phyloP scores from a whole-genome alignment of 2,113 vertebrate species.

The Chrysochloris asiatica region DNA sequence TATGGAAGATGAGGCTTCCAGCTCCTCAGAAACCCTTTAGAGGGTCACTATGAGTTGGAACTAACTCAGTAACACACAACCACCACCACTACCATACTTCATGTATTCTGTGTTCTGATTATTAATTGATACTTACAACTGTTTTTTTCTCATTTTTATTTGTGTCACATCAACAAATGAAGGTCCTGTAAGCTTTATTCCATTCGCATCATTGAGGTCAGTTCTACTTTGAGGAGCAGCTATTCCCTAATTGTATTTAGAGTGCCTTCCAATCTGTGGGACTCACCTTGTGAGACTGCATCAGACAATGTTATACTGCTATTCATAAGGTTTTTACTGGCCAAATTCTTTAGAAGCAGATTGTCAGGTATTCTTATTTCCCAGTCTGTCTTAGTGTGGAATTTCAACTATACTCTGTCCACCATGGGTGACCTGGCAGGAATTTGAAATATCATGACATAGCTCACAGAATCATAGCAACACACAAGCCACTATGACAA shows the following conservation, averaged over 20 bases:
- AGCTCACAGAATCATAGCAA: not conserved
- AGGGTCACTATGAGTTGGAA: too few relatives aligned
- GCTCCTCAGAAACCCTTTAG: too few relatives aligned
- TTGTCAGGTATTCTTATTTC: too few relatives aligned
- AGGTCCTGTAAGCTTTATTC: too few relatives aligned
- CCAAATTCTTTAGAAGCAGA: not conserved
- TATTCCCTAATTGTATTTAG: not conserved
- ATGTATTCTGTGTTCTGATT: too few relatives aligned
- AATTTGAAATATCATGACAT: not conserved
- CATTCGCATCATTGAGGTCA: not conserved
- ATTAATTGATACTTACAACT: too few relatives aligned
- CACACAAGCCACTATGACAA: not conserved
- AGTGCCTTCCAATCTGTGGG: not conserved
- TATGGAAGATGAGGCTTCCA: too few relatives aligned
- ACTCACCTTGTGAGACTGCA: not conserved
- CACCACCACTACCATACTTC: too few relatives aligned
- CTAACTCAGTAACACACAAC: too few relatives aligned
- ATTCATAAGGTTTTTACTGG: not conserved
- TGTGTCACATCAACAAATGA: too few relatives aligned
- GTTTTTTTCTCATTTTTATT: too few relatives aligned
- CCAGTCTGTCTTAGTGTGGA: not conserved
- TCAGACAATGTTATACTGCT: not conserved
- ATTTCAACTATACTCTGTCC: not conserved
- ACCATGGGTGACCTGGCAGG: not conserved
- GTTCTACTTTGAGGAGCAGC: not conserved